These are phyloP conservation scores for Lagopus leucura DNA, from an alignment of 2,113 vertebrate genomes.

Conservation along the genomic window DNA sequence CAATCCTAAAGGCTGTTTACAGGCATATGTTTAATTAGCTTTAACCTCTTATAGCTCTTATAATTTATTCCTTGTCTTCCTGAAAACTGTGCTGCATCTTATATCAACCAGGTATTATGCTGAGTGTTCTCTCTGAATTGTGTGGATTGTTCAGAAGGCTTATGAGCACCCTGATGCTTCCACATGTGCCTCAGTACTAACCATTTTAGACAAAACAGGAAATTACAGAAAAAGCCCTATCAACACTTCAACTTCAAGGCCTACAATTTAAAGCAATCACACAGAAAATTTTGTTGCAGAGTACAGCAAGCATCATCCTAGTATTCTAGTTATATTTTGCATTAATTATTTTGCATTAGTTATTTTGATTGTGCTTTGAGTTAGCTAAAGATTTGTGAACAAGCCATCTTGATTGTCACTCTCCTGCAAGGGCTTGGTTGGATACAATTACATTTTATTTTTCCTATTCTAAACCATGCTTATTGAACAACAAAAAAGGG, in stretches of 20 bases:
- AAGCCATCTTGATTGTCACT: neutral
- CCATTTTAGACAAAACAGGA: neutral
- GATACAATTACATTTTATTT: neutral
- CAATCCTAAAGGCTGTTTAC: neutral
- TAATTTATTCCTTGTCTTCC: neutral
- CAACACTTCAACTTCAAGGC: neutral
- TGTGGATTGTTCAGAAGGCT: neutral
- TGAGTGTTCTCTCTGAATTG: neutral
- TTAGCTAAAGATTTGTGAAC: neutral
- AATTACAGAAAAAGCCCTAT: neutral
- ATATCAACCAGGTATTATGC: neutral
- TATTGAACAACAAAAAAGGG: neutral
- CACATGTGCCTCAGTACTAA: neutral
- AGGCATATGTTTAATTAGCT: neutral
- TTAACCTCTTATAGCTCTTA: neutral
- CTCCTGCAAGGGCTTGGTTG: neutral
- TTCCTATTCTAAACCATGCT: neutral
- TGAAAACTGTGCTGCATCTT: neutral
- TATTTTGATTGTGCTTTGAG: neutral
- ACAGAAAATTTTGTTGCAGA: neutral
- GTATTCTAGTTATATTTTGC: neutral
- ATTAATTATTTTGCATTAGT: neutral
- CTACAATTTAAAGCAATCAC: neutral
- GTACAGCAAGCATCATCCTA: neutral
- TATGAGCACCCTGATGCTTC: neutral